Conservation (phyloP, 1,140 invertebrate genomes). For the Stegodyphus mimosarum region DNA sequence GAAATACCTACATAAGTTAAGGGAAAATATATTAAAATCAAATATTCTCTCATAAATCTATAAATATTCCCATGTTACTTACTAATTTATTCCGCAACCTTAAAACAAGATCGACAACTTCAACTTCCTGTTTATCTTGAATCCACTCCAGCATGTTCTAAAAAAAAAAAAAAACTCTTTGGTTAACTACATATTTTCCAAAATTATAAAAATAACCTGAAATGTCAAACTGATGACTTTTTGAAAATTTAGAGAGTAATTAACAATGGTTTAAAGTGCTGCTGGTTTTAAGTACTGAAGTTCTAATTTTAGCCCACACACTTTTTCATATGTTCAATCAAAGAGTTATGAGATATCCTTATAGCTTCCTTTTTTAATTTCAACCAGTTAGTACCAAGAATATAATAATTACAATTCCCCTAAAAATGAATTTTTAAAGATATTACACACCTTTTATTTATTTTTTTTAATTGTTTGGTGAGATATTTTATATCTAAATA, state of each 20-base stretch:
- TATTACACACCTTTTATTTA: no score
- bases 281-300: neutral
- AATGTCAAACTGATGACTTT: neutral
- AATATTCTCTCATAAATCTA: no score
- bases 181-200: neutral
- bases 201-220: constrained; percentile 1
- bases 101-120: constrained; percentile 95
- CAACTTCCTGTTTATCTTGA: constrained; percentile 90
- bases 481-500: neutral
- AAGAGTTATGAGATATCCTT: no score
- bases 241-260: constrained; percentile 12
- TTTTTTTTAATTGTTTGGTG: no score
- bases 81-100: constrained; percentile 82
- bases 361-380: no score
- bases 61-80: constrained; percentile 62
- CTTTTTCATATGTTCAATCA: no score
- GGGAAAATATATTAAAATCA: no score
- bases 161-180: neutral
- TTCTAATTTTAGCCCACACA: no score
- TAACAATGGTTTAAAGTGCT: neutral
- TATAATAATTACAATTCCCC: no score
- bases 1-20: no score
- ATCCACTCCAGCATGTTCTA: constrained; percentile 92
- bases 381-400: no score
- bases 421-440: no score